phyloP scores from a whole-genome alignment of 2,113 vertebrate genomes.

The Heliornis fulica region DNA sequence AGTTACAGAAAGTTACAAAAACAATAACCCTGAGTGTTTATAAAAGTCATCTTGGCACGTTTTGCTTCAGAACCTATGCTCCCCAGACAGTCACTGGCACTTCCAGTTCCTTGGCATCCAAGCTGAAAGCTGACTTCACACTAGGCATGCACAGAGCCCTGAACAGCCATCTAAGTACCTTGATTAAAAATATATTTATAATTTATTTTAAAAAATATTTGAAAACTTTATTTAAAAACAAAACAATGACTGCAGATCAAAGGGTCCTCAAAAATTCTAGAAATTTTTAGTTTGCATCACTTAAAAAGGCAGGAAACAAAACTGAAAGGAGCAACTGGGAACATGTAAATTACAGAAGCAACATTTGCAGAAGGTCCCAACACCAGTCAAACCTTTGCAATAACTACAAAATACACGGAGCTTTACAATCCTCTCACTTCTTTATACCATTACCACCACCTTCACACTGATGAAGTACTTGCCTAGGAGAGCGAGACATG shows the following conservation, averaged over 20 bases:
- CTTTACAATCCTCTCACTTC: neutral
- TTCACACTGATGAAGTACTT: neutral
- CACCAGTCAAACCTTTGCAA: neutral
- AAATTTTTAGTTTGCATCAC: neutral
- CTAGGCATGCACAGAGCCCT: neutral
- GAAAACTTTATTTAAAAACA: neutral
- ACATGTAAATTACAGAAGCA: neutral
- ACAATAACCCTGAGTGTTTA: neutral
- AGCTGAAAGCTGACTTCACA: neutral
- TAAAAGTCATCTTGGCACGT: neutral
- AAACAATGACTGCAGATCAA: neutral
- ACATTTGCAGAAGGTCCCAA: neutral
- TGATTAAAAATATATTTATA: no score
- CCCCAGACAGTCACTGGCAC: neutral
- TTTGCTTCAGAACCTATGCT: neutral
- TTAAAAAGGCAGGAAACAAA: neutral
- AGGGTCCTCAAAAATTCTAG: neutral
- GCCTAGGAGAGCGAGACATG: neutral
- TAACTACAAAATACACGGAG: neutral
- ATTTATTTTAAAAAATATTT: no score
- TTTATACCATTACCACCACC: neutral
- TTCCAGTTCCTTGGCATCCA: neutral
- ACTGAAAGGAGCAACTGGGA: neutral
- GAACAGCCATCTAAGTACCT: neutral
- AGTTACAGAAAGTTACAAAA: conserved; percentile 1